phyloP scores from a whole-genome alignment of 1,140 invertebrate species.

The Drosophila saltans region DNA sequence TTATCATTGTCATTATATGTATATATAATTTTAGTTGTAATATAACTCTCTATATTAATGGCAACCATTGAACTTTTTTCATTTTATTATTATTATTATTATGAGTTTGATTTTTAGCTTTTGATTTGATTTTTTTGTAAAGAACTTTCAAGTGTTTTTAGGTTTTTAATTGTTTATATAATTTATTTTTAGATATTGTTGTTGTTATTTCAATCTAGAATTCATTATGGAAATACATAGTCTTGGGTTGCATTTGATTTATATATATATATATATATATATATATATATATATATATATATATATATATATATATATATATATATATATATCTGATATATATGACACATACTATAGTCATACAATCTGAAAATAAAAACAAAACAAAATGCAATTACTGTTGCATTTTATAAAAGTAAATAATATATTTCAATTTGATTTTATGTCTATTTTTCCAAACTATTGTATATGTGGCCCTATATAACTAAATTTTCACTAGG shows the following conservation, averaged over 20 bases:
- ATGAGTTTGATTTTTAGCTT: constrained; percentile 14
- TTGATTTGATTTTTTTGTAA: constrained; percentile 21
- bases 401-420: constrained; percentile 54
- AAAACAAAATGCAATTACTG: constrained; percentile 29
- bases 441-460: constrained; percentile 38
- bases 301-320: too few relatives aligned
- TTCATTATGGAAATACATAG: constrained; percentile 43
- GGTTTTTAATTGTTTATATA: neutral
- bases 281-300: too few relatives aligned
- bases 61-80: constrained; percentile 35
- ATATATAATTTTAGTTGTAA: constrained; percentile 48
- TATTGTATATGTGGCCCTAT: constrained; percentile 68
- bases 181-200: constrained; percentile 12
- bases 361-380: constrained; percentile 7
- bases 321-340: constrained; percentile 20
- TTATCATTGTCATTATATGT: neutral
- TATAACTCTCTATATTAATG: constrained; percentile 53
- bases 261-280: neutral
- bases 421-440: constrained; percentile 44
- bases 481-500: constrained; percentile 42
- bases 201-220: constrained; percentile 17
- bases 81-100: constrained; percentile 1
- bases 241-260: constrained; percentile 41
- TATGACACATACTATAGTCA: neutral
- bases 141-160: constrained; percentile 29